A percentile compares a stretch with the other conserved stretches of the same genome.
These are phyloP conservation scores for Falco punctatus DNA, from an alignment of 2,113 vertebrate genomes.

Conservation along the genomic window DNA sequence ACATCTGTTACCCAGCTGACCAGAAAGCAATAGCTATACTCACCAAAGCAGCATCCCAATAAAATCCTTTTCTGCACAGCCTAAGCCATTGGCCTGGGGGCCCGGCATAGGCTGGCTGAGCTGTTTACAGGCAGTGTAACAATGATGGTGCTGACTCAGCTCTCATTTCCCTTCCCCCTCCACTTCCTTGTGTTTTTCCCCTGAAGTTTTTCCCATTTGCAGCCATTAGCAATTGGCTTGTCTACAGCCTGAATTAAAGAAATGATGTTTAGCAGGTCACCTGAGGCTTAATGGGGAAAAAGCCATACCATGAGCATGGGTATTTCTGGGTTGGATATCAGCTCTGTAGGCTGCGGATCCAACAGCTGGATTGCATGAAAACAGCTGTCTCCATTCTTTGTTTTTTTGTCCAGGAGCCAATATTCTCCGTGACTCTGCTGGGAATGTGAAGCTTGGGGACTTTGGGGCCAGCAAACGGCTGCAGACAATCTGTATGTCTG, in stretches of 20 bases:
- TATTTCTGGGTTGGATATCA: not conserved
- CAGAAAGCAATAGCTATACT: not conserved
- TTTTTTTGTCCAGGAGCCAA: constrained; percentile 85
- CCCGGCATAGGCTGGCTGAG: not conserved
- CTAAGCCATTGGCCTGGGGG: constrained; percentile 26
- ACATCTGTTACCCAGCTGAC: constrained; percentile 57
- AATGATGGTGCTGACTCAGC: constrained; percentile 60
- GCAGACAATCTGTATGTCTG: constrained; percentile 96
- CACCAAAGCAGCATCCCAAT: constrained; percentile 22
- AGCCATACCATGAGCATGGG: not conserved
- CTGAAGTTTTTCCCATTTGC: constrained; percentile 53
- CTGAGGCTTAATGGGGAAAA: constrained; percentile 27
- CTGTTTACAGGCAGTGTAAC: constrained; percentile 58
- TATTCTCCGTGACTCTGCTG: constrained; percentile 92
- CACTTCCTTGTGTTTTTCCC: constrained; percentile 40
- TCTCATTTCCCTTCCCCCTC: constrained; percentile 37
- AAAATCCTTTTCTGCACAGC: not conserved
- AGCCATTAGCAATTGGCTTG: constrained; percentile 35
- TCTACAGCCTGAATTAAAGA: not conserved
- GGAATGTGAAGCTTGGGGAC: constrained; percentile 96
- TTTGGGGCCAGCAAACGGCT: constrained; percentile 95
- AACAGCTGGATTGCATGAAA: constrained; percentile 19
- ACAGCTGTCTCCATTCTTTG: not conserved
- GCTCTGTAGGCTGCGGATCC: not conserved
- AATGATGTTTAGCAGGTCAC: constrained; percentile 33